These are phyloP conservation scores for Bos javanicus DNA, from an alignment of 2,113 vertebrate species.

Conservation along the genomic window DNA sequence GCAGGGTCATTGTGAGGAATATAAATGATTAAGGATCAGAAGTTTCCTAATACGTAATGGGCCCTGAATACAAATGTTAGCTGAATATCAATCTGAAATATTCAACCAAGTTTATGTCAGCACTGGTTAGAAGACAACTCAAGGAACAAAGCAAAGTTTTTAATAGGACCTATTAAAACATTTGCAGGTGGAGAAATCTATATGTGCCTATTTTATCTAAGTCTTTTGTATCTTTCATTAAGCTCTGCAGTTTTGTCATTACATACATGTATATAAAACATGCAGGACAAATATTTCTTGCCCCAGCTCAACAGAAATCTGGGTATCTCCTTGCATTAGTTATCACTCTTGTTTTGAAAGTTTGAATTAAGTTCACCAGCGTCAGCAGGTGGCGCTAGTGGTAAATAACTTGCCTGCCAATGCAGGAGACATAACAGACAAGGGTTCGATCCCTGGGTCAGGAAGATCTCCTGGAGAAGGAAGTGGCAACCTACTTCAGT, in stretches of 20 bases:
- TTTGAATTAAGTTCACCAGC: background rate
- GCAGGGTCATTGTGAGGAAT: background rate
- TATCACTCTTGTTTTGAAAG: no score
- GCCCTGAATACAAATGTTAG: background rate
- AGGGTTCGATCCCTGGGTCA: background rate
- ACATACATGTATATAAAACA: background rate
- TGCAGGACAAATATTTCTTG: background rate
- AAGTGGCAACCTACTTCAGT: background rate
- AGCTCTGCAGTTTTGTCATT: background rate
- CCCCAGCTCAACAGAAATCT: background rate
- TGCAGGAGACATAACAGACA: background rate
- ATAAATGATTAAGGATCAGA: background rate
- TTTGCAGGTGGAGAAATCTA: background rate
- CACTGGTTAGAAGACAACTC: background rate
- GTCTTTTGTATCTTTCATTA: background rate
- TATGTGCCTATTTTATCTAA: background rate
- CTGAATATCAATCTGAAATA: background rate
- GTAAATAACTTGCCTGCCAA: background rate
- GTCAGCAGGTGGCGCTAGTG: background rate
- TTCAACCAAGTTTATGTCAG: background rate
- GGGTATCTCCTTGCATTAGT: no score
- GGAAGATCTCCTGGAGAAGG: background rate
- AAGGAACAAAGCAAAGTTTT: background rate
- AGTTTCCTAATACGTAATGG: background rate
- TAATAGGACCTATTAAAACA: background rate